phyloP scores from a whole-genome alignment of 2,888 invertebrate species.

The Xestia c-nigrum region DNA sequence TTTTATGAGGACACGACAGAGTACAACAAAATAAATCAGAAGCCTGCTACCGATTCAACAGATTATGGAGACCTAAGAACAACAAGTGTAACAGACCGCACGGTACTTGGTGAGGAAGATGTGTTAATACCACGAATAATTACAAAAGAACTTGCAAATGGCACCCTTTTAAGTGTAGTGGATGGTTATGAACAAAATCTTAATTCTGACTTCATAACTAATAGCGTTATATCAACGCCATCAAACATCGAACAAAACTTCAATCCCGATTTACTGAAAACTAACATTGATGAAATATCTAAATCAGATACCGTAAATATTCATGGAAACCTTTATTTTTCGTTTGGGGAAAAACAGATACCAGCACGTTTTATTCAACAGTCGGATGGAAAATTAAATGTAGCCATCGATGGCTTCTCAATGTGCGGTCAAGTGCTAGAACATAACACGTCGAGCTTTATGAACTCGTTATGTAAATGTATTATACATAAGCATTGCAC shows the following conservation, averaged over 20 bases:
- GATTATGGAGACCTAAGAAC: constrained; percentile 3
- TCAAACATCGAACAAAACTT: neutral
- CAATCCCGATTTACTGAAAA: neutral
- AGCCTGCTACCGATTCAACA: neutral
- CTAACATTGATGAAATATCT: constrained; percentile 15
- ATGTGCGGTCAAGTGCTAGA: constrained; percentile 64
- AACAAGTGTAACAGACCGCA: constrained; percentile 24
- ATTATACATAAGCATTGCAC: constrained; percentile 55
- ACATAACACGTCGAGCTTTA: constrained; percentile 50
- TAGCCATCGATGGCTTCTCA: constrained; percentile 70
- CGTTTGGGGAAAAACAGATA: constrained; percentile 64
- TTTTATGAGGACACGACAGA: neutral
- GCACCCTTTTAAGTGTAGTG: constrained; percentile 65
- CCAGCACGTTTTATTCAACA: constrained; percentile 73
- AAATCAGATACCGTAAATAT: constrained; percentile 40
- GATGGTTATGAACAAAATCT: constrained; percentile 69
- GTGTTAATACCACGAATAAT: constrained; percentile 68
- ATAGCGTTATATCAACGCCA: constrained; percentile 9
- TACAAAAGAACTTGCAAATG: constrained; percentile 71
- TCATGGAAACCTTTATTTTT: constrained; percentile 68
- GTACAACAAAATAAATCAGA: constrained; percentile 13
- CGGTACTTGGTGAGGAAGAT: constrained; percentile 62
- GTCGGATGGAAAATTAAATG: constrained; percentile 64
- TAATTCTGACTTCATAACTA: constrained; percentile 67
- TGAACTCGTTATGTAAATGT: constrained; percentile 69